phyloP scores from a whole-genome alignment of 2,797 vertebrate genomes.

The Argya squamiceps region DNA sequence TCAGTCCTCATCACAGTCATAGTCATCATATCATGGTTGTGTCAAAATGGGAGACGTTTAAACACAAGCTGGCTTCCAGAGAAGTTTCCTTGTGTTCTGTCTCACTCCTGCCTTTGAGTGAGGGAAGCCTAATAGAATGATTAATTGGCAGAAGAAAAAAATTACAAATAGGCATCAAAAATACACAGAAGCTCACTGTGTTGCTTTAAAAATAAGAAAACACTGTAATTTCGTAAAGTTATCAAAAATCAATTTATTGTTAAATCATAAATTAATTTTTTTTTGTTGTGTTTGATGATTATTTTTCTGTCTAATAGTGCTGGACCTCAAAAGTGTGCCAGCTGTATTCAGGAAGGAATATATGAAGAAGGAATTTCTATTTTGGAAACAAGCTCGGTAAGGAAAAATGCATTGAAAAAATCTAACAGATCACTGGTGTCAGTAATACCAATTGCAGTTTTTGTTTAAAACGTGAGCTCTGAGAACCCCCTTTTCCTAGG shows the following conservation, averaged over 20 bases:
- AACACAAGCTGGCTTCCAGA: neutral
- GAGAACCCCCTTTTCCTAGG: neutral
- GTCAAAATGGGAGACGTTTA: neutral
- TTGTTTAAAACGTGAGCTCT: neutral
- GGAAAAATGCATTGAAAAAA: constrained; percentile 27
- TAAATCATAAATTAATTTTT: neutral
- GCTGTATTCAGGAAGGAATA: constrained; percentile 92
- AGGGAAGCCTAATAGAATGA: neutral
- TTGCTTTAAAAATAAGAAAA: neutral
- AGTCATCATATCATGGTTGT: rapidly evolving
- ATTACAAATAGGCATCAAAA: neutral
- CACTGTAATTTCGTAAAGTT: neutral
- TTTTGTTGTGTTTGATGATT: neutral
- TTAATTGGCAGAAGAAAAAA: neutral
- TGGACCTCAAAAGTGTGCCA: constrained; percentile 91
- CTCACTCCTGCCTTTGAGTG: neutral
- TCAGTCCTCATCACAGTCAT: neutral
- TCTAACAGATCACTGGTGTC: neutral
- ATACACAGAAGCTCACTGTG: neutral
- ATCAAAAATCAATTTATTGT: neutral
- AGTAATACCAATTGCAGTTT: neutral
- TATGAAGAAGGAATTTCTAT: constrained; percentile 90
- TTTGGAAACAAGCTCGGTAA: constrained; percentile 87
- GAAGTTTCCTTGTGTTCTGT: neutral
- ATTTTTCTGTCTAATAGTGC: constrained; percentile 72